Evolutionary conservation across 1,140 invertebrate species (phyloP), one percentile per base, ranked within the genome.

Genomic region (Mycetomoellerius zeteki): DNA sequence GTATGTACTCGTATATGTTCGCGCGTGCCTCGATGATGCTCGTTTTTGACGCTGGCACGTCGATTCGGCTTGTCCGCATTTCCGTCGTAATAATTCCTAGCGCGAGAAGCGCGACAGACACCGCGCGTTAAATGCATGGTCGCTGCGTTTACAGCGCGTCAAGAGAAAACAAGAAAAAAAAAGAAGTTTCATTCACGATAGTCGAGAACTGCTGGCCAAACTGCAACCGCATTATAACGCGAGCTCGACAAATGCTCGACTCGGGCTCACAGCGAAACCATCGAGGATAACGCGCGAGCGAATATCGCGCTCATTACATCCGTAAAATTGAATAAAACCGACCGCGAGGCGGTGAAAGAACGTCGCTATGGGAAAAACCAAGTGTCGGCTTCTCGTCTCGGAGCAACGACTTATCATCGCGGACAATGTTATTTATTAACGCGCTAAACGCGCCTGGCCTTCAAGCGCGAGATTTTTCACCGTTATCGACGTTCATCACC

Each of bases 1-100:
- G 72, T 24, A n/a, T 5, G 47, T n/a, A n/a, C n/a, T n/a, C n/a
- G n/a, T 50, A 30, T 43, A 62, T 30, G 86, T 86, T 86, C 76
- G 58, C 27, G 80, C 8, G 16, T 19, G n/a, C 33, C 50, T 62
- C 87, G 64, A 67, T 67, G 62, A 71, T 54, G 72, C 21, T 86
- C 56, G 88, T 89, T 78, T 77, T 85, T 80, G 14, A 47, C 33
- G 47, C 65, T 58, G 47, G 58, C 52, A 75, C 52, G 87, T 86
- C 88, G 76, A 89, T 90, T 82, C 58, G 56, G 27, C 33, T 19
- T 21, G 87, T n/a, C 12, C 30, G 47, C 50, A 37, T 80, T 87
- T 89, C 72, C 87, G 60, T 67, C 75, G 12, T 56, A 88, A 89
- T 90, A 89, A 90, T 89, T 30, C 65, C 50, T 21, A 64, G 5